Percentiles rank a stretch among this genome's conserved stretches.
Evolutionary conservation across 2,888 invertebrate species (phyloP).

Genomic region (Tipula helvola): DNA sequence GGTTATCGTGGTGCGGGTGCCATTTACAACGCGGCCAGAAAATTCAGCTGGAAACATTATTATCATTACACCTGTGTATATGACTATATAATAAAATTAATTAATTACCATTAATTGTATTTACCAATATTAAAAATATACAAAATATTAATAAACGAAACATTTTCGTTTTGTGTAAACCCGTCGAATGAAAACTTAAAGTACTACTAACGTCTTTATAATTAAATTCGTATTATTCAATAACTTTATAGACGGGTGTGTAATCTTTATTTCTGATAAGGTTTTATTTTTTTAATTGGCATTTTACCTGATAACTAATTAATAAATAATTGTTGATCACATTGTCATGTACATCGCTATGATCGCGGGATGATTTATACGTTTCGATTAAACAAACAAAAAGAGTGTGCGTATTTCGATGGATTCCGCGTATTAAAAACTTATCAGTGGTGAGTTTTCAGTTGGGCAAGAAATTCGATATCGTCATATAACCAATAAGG

Average conservation of each 20-base stretch:
- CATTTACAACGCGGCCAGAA: conserved; percentile 5
- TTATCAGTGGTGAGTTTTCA: background rate
- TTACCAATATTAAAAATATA: background rate
- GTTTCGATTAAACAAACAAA: background rate
- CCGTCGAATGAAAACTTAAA: background rate
- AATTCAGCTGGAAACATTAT: background rate
- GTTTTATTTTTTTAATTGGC: background rate
- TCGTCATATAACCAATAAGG: no score
- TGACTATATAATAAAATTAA: background rate
- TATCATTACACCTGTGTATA: background rate
- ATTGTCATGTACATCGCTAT: background rate
- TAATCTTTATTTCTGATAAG: background rate
- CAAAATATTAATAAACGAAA: background rate
- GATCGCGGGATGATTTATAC: background rate
- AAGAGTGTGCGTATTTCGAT: background rate
- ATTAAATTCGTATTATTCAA: background rate
- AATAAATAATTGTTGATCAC: background rate
- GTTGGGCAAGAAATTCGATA: no score
- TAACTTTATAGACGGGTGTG: background rate
- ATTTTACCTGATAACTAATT: background rate
- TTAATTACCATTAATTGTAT: background rate
- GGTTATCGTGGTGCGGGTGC: background rate
- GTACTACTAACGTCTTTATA: background rate
- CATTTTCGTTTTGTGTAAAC: background rate
- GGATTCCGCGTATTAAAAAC: background rate